Conservation (phyloP, 53 echinoderm and acorn worm species). For the Holothuria scabra region DNA sequence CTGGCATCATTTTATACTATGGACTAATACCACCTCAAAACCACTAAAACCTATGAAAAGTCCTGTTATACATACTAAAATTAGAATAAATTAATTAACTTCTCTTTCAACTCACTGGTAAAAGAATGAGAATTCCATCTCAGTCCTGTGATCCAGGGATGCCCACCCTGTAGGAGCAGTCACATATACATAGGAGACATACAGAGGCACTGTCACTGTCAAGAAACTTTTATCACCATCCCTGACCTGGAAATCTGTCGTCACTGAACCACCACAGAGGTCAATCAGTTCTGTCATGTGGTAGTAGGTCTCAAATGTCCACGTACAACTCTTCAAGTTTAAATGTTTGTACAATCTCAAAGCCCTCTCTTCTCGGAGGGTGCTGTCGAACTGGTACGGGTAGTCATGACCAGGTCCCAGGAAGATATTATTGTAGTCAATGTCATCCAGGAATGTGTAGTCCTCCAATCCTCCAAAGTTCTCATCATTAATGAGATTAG, state of each 20-base stretch:
- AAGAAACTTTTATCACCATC: slow-evolving; percentile 92
- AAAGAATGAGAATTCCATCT: slow-evolving; percentile 99
- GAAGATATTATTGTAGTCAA: slow-evolving; percentile 68
- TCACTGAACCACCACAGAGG: slow-evolving; percentile 93
- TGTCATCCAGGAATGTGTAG: slow-evolving; percentile 87
- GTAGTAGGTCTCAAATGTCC: slow-evolving; percentile 96
- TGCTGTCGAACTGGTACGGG: slow-evolving; percentile 94
- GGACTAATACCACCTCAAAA: too few species aligned
- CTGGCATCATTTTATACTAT: too few species aligned
- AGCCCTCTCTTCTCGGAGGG: slow-evolving; percentile 77
- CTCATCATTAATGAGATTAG: slow-evolving; percentile 79
- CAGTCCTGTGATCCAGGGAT: slow-evolving; percentile 90
- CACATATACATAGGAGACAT: slow-evolving; percentile 94
- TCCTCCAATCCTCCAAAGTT: slow-evolving; percentile 69
- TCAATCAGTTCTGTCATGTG: slow-evolving; percentile 99
- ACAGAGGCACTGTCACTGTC: slow-evolving; percentile 93
- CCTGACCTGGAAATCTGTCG: slow-evolving; percentile 93
- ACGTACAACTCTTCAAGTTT: slow-evolving; percentile 98
- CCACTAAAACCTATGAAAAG: too few species aligned
- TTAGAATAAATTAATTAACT: not conserved
- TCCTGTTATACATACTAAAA: not conserved
- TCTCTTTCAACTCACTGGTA: slow-evolving; percentile 71
- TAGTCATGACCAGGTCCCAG: slow-evolving; percentile 93
- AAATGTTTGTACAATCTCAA: slow-evolving; percentile 89
- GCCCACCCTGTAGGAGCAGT: slow-evolving; percentile 99